Conservation (phyloP, 2,888 invertebrate species). For the Maniola hyperantus region DNA sequence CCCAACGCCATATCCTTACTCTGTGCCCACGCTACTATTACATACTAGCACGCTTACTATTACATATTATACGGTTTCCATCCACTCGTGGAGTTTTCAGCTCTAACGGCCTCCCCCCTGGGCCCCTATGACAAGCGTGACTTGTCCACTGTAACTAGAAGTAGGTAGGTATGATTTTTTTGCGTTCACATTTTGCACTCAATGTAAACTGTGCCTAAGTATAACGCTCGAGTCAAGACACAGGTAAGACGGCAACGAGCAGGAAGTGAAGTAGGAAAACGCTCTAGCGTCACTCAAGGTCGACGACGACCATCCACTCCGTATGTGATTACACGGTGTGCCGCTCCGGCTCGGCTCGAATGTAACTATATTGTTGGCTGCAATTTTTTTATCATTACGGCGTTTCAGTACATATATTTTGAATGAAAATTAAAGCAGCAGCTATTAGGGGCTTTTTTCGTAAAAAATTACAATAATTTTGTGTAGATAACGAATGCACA, state of each 20-base stretch:
- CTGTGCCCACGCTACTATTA: too few species aligned
- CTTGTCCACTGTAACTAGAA: too few species aligned
- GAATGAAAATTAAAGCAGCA: neutral
- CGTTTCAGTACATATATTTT: neutral
- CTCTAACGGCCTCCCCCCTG: too few species aligned
- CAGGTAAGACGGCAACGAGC: conserved; percentile 69
- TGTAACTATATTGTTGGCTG: conserved; percentile 46
- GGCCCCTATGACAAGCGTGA: too few species aligned
- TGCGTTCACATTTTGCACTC: conserved; percentile 9
- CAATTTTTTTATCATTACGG: conserved; percentile 54
- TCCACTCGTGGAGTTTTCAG: too few species aligned
- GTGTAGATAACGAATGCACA: too few species aligned
- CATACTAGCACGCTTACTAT: too few species aligned
- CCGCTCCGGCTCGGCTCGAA: conserved; percentile 53
- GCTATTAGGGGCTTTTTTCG: neutral
- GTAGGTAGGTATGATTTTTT: too few species aligned
- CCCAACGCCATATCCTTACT: too few species aligned
- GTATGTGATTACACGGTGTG: conserved; percentile 50
- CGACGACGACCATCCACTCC: conserved; percentile 52
- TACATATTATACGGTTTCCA: too few species aligned
- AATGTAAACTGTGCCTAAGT: conserved; percentile 29
- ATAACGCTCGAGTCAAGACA: conserved; percentile 50
- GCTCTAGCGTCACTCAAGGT: conserved; percentile 75
- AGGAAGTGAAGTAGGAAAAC: conserved; percentile 81
- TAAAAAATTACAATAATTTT: neutral